Base-by-base conservation (phyloP, 2,797 vertebrate genomes). In the Pangasius mekongensis region DNA sequence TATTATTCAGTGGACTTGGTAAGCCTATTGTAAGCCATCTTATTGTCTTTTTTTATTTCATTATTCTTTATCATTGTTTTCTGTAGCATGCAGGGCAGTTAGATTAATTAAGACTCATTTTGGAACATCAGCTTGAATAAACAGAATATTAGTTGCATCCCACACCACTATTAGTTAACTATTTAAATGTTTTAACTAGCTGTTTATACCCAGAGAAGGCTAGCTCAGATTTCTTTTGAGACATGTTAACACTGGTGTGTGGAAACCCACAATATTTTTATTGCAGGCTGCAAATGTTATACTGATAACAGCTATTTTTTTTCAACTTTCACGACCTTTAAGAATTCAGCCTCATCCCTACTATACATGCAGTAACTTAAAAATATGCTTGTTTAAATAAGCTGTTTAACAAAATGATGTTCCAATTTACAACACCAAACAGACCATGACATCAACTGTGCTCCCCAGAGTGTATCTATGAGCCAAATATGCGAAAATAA, bases 401-500 rank as follows among this genome's bases (percentile, higher is more conserved):
- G n/a, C 60, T 64, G 56, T 62, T 82, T 64, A 33, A 14, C 30
- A 83, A 64, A 66, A 66, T 30, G 5, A 24, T 81, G 24, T 58
- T 60, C 56, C 22, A 33, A 62, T 54, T 43, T 62, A 52, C 56
- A 86, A 27, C 24, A n/a, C 84, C 18, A 36, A 74, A 89, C 54
- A 69, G 30, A 43, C 60, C 27, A 74, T 56, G 47, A 89, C 73
- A 62, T 60, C 49, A 22, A 52, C 16, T 49, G 13, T 62, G 27
- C 27, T 85, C 62, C 43, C 39, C 73, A 22, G 58, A 27, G 36
- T 24, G 7, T 39, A 22, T 49, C 2, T 33, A 22, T 58, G 30
- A 36, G 83, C 81, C 82, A 88, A 84, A 54, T 52, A 84, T 84
- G 87, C 52, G 73, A 80, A 73, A 71, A 58, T 58, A 58, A 86